These are phyloP conservation scores for Hypolimnas misippus DNA, from an alignment of 2,888 invertebrate species.

Conservation along the genomic window DNA sequence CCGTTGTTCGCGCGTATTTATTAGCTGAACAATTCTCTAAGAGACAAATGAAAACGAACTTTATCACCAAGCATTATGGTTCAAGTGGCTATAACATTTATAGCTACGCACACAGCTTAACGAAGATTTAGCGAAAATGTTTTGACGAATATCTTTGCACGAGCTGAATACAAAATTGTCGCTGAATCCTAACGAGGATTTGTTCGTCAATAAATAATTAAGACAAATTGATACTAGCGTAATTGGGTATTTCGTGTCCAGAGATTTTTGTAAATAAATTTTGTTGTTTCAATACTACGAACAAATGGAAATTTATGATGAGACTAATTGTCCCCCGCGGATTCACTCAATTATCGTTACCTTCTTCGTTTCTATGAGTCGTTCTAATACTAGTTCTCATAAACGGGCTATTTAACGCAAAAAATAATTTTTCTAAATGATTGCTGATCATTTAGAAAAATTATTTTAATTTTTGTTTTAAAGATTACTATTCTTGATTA, in stretches of 20 bases:
- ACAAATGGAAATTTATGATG: not conserved
- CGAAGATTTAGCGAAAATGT: slow-evolving; percentile 32
- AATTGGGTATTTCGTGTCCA: slow-evolving; percentile 18
- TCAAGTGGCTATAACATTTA: slow-evolving; percentile 62
- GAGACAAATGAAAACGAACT: slow-evolving; percentile 59
- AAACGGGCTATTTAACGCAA: too few relatives aligned
- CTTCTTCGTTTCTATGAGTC: too few relatives aligned
- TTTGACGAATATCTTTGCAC: slow-evolving; percentile 35
- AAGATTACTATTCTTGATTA: too few relatives aligned
- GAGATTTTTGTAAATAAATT: slow-evolving; percentile 16
- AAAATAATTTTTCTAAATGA: too few relatives aligned
- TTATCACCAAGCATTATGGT: slow-evolving; percentile 58
- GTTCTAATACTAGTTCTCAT: too few relatives aligned
- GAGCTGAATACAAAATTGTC: slow-evolving; percentile 37
- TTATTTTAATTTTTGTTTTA: too few relatives aligned
- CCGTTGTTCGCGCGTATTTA: slow-evolving; percentile 55
- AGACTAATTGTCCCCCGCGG: too few relatives aligned
- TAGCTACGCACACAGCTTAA: slow-evolving; percentile 46
- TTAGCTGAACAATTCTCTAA: too few relatives aligned
- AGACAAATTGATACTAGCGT: slow-evolving; percentile 32
- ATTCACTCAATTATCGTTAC: too few relatives aligned
- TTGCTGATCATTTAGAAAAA: too few relatives aligned
- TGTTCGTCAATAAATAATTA: slow-evolving; percentile 30
- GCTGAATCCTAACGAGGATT: slow-evolving; percentile 27
- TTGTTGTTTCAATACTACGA: not conserved